Percentiles rank a stretch among this genome's conserved stretches.
phyloP scores from a whole-genome alignment of 2,113 vertebrate genomes.

The Anthoscopus minutus region DNA sequence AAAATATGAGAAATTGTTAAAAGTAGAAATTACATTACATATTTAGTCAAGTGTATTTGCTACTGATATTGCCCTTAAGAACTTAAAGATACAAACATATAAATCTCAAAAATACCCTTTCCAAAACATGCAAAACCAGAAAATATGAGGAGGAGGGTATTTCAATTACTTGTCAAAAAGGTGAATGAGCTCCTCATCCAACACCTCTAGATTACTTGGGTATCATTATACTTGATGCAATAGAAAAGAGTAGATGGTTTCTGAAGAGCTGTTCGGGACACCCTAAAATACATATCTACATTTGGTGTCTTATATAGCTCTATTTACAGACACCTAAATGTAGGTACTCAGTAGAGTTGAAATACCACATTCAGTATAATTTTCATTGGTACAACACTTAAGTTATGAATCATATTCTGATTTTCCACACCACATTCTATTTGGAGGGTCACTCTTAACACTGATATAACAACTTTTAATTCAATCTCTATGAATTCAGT shows the following conservation, averaged over 20 bases:
- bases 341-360: neutral
- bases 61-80: neutral
- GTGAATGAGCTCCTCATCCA: neutral
- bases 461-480: neutral
- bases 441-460: neutral
- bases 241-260: neutral
- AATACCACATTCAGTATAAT: neutral
- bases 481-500: neutral
- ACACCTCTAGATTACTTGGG: neutral
- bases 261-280: neutral
- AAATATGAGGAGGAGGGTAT: neutral
- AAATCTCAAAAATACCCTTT: neutral
- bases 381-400: neutral
- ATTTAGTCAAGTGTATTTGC: neutral
- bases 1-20: neutral
- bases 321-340: neutral
- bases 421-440: neutral
- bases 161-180: neutral
- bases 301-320: neutral
- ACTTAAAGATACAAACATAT: neutral
- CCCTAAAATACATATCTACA: neutral
- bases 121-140: neutral
- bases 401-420: neutral
- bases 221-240: neutral
- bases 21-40: neutral